phyloP scores from a whole-genome alignment of 1,140 invertebrate species.

The Bombus cullumanus region DNA sequence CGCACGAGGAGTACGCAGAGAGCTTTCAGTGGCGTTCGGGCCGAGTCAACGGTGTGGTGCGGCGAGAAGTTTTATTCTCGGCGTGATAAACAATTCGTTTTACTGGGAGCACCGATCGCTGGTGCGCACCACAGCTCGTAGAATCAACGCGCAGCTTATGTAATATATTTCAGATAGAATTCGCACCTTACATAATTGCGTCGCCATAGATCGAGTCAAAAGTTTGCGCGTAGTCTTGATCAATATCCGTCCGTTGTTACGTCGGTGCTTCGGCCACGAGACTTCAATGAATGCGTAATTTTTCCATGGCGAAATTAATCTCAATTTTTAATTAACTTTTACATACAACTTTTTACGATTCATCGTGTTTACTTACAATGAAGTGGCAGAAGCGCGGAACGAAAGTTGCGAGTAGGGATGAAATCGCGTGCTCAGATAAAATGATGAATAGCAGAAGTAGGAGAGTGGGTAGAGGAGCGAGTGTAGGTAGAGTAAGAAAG shows the following conservation, averaged over 20 bases:
- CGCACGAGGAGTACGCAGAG: constrained; percentile 5
- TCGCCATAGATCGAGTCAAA: constrained; percentile 19
- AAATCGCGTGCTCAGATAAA: too few species aligned
- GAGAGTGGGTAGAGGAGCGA: not conserved
- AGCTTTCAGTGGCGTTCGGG: not conserved
- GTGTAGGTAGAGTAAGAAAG: too few species aligned
- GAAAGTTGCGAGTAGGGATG: not conserved
- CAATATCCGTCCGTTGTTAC: not conserved
- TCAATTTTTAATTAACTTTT: not conserved
- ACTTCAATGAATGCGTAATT: not conserved
- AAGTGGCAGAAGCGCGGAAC: not conserved
- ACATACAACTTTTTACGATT: not conserved
- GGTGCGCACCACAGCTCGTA: not conserved
- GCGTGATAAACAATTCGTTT: constrained; percentile 43
- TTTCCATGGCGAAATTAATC: not conserved
- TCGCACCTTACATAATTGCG: constrained; percentile 41
- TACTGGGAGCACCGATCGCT: constrained; percentile 27
- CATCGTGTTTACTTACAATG: not conserved
- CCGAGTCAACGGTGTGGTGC: constrained; percentile 9
- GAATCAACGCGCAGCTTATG: constrained; percentile 34
- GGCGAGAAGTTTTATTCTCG: constrained; percentile 41
- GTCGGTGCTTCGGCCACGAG: too few species aligned
- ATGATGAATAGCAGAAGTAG: not conserved
- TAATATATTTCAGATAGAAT: constrained; percentile 40
- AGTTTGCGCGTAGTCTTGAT: not conserved